Evolutionary conservation across 2,888 invertebrate genomes (phyloP), one percentile per base, ranked within the genome.

Genomic region (Notodonta ziczac): DNA sequence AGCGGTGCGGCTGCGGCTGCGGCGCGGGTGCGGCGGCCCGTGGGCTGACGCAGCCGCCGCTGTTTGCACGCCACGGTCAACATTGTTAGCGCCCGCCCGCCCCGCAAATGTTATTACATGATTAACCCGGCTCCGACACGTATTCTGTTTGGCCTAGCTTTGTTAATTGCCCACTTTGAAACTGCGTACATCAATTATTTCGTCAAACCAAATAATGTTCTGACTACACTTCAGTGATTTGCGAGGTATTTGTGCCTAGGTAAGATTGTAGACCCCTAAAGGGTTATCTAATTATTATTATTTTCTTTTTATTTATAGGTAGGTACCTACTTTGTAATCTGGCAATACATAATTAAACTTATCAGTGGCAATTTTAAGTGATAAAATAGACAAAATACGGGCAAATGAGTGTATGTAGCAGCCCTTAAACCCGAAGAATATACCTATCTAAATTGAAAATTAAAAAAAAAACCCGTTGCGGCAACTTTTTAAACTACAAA

Each of bases 1-100:
- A 78, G 81, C 85, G 85, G 74, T 77, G 81, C 80, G 82, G 83
- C 83, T 85, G 82, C 77, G 78, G 78, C 62, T 56, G 56, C n/a
- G 56, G 40, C 53, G 74, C 80, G 77, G 72, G 78, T 79, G 81
- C 86, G 85, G 76, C 77, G 85, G 78, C 66, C 83, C 85, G 88
- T 81, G 81, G 77, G 88, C 91, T 90, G 91, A 90, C 89, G 86
- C 84, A 83, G 88, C 86, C 85, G 74, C 74, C 81, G 78, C 80
- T 92, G 91, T 92, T 92, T 92, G 89, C 84, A 72, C 80, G 66
- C 79, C 83, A 83, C 83, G 88, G 92, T 93, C 93, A 93, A 93
- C 93, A 93, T 93, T 91, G 93, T 93, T 93, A 93, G 91, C 81
- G 74, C 73, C 52, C 57, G 44, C 62, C 66, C 63, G 68, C 52